Evolutionary conservation across 2,888 invertebrate species (phyloP), one percentile per base, ranked within the genome.

Genomic region (Pyrochroa serraticornis): DNA sequence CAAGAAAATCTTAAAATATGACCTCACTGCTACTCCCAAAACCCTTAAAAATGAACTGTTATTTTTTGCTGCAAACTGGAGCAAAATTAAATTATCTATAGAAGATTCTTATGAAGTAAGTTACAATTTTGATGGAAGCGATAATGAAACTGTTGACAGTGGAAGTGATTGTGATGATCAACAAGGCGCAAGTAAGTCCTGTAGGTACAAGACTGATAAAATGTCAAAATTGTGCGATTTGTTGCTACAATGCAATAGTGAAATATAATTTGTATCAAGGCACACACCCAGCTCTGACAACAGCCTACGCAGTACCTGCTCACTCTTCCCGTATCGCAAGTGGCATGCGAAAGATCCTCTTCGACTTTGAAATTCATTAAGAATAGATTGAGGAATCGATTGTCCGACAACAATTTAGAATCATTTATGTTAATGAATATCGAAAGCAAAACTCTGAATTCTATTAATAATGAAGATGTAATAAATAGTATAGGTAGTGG

Each of bases 191-290:
- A 49, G 39, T 32, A 49, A 49, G 9, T 9, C 31, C 8, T 50
- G 50, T n/a, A n/a, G n/a, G n/a, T 42, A n/a, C n/a, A n/a, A n/a
- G n/a, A n/a, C n/a, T n/a, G n/a, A n/a, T n/a, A n/a, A n/a, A n/a
- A n/a, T n/a, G n/a, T n/a, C 31, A 35, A 48, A 54, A 54, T 48
- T 54, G 48, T 39, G 31, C 13, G 12, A 36, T 48, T 10, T 54
- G 47, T 41, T 48, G 47, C 22, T 49, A 38, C 22, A 10, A 38
- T 6, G 14, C 39, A 6, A 10, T 54, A 14, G 6, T n/a, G 6
- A 36, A 38, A 12, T 54, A 31, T 34, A 54, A 54, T 33, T 10
- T 54, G 46, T 49, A 34, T 31, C 12, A 22, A 14, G 30, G 13
- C 7, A 38, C 47, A 5, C 49, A 48, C 41, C 9, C 31, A 9